These are phyloP conservation scores for Drosophila pachea DNA, from an alignment of 1,140 invertebrate genomes.

Conservation along the genomic window DNA sequence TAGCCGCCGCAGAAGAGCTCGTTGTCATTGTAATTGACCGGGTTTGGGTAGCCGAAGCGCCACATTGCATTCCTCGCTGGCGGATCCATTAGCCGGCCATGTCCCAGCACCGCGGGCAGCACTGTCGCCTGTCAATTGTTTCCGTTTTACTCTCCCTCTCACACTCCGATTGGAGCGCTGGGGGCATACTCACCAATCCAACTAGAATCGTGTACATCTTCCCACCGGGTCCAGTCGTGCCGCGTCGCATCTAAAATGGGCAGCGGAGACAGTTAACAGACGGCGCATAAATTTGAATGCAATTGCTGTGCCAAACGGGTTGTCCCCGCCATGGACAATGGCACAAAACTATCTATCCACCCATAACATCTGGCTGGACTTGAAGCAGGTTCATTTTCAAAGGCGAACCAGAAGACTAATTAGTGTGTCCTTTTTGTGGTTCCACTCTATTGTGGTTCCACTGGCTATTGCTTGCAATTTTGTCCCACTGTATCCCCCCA, in stretches of 20 bases:
- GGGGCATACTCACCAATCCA: conserved; percentile 46
- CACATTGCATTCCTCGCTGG: conserved; percentile 95
- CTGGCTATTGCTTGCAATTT: not conserved
- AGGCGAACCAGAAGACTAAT: too few species aligned
- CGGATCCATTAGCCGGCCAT: conserved; percentile 92
- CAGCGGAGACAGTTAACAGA: conserved; percentile 23
- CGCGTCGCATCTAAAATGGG: conserved; percentile 25
- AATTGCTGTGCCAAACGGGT: conserved; percentile 44
- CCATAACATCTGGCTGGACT: too few species aligned
- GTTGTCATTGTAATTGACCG: conserved; percentile 96
- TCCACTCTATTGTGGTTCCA: too few species aligned
- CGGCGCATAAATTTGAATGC: conserved; percentile 45
- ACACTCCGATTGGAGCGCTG: too few species aligned
- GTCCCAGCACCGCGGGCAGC: conserved; percentile 81
- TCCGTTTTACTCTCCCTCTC: not conserved
- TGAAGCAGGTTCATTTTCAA: too few species aligned
- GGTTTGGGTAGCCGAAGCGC: conserved; percentile 94
- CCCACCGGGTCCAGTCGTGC: conserved; percentile 19
- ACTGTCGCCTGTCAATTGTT: conserved; percentile 1
- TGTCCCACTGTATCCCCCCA: conserved; percentile 27
- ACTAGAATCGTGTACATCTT: conserved; percentile 36
- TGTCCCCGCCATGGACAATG: conserved; percentile 33
- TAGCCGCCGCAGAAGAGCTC: conserved; percentile 90
- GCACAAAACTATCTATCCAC: not conserved
- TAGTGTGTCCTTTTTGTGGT: too few species aligned